phyloP scores from a whole-genome alignment of 2,888 invertebrate species.

The Temnothorax rugatulus region DNA sequence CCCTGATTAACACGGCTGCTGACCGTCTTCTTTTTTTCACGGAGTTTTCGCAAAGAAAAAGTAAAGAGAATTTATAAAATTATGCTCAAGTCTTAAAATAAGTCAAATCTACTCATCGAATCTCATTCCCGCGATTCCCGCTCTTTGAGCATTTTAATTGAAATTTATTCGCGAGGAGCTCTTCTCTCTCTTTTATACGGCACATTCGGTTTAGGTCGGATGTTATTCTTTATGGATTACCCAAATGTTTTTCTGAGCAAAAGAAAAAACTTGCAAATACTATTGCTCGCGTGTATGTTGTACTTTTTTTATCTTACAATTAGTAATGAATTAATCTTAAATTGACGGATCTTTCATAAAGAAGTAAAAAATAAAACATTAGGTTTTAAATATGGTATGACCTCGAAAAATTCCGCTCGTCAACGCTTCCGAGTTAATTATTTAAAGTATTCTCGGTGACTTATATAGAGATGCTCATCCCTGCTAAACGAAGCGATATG shows the following conservation, averaged over 20 bases:
- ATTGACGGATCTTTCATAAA: background rate
- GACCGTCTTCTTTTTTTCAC: constrained; percentile 17
- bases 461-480: constrained; percentile 28
- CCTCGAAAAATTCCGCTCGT: background rate
- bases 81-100: constrained; percentile 26
- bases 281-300: background rate
- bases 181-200: background rate
- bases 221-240: background rate
- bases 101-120: constrained; percentile 14
- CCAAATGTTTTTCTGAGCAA: background rate
- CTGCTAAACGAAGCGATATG: constrained; percentile 59
- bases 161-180: constrained; percentile 11
- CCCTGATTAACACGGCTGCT: constrained; percentile 61
- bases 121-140: background rate
- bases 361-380: background rate
- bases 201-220: background rate
- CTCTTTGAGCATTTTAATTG: constrained; percentile 29
- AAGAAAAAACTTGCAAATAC: background rate
- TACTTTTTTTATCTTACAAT: background rate
- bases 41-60: background rate
- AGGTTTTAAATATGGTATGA: background rate
- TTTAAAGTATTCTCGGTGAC: constrained; percentile 63
- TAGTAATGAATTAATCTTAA: background rate
- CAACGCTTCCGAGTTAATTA: constrained; percentile 58
- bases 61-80: constrained; percentile 35